phyloP scores from a whole-genome alignment of 1,140 invertebrate genomes.

The Drosophila melanogaster region DNA sequence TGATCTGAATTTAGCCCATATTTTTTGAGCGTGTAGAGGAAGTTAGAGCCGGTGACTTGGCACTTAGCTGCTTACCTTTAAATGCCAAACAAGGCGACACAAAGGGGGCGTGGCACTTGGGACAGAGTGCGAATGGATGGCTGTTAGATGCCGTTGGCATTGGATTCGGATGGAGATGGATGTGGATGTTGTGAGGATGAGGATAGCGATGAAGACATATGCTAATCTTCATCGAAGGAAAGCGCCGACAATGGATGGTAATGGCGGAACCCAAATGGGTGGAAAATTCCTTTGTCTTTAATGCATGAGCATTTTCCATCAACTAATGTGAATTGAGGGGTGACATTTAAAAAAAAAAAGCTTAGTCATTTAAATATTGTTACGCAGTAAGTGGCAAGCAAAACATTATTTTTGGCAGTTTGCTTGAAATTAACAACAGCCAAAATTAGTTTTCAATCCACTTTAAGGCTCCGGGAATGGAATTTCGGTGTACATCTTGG shows the following conservation, averaged over 20 bases:
- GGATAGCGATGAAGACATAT: conserved; percentile 43
- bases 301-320: conserved; percentile 29
- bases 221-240: conserved; percentile 35
- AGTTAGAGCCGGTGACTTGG: conserved; percentile 36
- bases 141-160: conserved; percentile 35
- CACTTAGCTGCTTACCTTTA: conserved; percentile 60
- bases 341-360: neutral
- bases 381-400: neutral
- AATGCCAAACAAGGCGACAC: conserved; percentile 46
- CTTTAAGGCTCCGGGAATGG: neutral
- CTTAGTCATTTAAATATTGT: neutral
- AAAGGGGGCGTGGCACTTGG: conserved; percentile 21
- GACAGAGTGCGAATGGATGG: conserved; percentile 42
- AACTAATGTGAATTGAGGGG: neutral
- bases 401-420: too few species aligned
- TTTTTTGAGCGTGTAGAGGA: conserved; percentile 12
- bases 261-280: conserved; percentile 25
- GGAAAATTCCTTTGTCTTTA: conserved; percentile 34
- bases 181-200: conserved; percentile 3
- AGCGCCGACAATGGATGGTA: conserved; percentile 27
- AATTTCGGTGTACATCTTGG: neutral
- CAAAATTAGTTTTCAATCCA: neutral
- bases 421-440: neutral
- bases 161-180: conserved; percentile 11
- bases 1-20: neutral